Conservation (phyloP, 2,888 invertebrate species). For the Eumacrocentrus americanus region DNA sequence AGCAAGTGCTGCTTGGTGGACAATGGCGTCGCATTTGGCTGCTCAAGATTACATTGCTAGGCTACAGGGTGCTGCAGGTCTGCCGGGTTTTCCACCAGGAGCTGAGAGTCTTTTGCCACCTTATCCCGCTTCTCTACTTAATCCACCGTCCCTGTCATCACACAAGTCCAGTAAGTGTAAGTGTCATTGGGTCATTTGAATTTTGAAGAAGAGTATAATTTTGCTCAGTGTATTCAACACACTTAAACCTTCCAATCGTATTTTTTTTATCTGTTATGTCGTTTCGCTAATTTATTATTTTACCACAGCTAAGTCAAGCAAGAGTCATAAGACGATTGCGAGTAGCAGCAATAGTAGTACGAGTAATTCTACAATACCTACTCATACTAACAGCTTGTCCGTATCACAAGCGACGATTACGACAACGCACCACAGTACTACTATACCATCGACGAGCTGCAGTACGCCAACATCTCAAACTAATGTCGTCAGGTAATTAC, state of each 20-base stretch:
- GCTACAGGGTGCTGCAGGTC: conserved; percentile 76
- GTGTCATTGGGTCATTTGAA: no score
- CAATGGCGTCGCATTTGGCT: conserved; percentile 86
- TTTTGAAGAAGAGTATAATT: no score
- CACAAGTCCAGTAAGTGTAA: conserved; percentile 61
- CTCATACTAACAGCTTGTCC: conserved; percentile 41
- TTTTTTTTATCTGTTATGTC: conserved; percentile 1
- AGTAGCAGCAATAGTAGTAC: conserved; percentile 39
- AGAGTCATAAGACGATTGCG: conserved; percentile 57
- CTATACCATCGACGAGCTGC: conserved; percentile 35
- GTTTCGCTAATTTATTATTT: neutral
- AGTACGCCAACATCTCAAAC: conserved; percentile 56
- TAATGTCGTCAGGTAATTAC: conserved; percentile 59
- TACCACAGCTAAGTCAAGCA: conserved; percentile 57
- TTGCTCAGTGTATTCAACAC: no score
- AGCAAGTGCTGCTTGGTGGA: conserved; percentile 81
- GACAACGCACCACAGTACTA: conserved; percentile 38
- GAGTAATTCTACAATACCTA: conserved; percentile 36
- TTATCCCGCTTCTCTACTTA: conserved; percentile 68
- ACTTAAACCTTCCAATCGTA: no score
- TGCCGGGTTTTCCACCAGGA: conserved; percentile 73
- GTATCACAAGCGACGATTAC: conserved; percentile 40
- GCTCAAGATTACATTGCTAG: conserved; percentile 87
- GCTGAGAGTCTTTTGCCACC: conserved; percentile 63
- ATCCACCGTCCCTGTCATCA: conserved; percentile 63